phyloP scores from a whole-genome alignment of 2,113 vertebrate species.

The Chauna torquata region DNA sequence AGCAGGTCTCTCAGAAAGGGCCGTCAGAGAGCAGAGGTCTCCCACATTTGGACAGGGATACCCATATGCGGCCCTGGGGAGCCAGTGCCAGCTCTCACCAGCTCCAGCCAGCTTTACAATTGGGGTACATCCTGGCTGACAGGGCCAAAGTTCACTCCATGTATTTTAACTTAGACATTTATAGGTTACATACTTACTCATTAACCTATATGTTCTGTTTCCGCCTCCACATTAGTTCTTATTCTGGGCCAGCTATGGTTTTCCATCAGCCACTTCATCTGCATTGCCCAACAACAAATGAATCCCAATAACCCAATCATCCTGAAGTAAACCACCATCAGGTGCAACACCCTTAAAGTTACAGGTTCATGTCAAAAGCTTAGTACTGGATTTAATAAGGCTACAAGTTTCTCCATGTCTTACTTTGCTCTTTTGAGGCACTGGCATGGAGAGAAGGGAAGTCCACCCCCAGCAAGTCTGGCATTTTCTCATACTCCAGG shows the following conservation, averaged over 20 bases:
- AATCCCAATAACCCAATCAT: neutral
- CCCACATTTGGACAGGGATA: fast-evolving
- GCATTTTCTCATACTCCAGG: neutral
- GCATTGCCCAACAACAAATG: neutral
- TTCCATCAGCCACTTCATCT: neutral
- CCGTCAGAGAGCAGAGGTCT: neutral
- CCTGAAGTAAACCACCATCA: neutral
- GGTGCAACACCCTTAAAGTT: neutral
- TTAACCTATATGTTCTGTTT: neutral
- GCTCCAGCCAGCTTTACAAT: neutral
- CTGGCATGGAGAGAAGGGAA: neutral
- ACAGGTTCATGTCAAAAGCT: neutral
- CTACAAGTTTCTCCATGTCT: neutral
- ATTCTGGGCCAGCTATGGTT: neutral
- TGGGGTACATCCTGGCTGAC: neutral
- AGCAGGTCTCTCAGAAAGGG: neutral
- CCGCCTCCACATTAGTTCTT: neutral
- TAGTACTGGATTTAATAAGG: neutral
- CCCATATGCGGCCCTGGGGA: neutral
- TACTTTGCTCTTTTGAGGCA: neutral
- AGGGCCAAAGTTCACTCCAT: neutral
- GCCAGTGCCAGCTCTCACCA: neutral
- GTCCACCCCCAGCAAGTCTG: neutral
- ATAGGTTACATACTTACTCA: fast-evolving
- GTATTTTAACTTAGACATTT: neutral